Percentiles rank a stretch among this genome's conserved stretches.
These are phyloP conservation scores for Brachionus manjavacas DNA, from an alignment of 1,140 invertebrate species.

Conservation along the genomic window DNA sequence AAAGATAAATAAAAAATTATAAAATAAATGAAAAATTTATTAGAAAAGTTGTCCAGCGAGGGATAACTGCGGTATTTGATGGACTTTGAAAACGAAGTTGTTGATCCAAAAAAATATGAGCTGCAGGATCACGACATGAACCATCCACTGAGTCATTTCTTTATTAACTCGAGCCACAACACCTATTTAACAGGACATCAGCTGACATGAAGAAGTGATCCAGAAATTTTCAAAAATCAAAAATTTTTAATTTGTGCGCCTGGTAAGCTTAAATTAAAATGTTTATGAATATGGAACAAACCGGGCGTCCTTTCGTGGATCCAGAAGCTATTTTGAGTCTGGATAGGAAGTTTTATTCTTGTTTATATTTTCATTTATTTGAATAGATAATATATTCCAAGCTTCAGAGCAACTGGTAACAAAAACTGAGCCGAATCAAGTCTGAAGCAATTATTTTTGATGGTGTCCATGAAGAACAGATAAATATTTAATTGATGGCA, in stretches of 20 bases:
- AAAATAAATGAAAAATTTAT: not conserved
- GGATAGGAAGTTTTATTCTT: too few species aligned
- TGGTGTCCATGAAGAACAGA: not conserved
- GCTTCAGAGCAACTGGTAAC: not conserved
- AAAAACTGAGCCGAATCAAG: not conserved
- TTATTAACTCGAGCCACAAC: conserved; percentile 69
- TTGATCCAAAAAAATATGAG: conserved; percentile 79
- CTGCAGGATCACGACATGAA: conserved; percentile 84
- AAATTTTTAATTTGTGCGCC: not conserved
- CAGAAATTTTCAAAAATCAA: conserved; percentile 81
- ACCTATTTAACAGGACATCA: conserved; percentile 69
- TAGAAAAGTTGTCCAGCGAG: conserved; percentile 58
- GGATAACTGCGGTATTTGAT: conserved; percentile 89
- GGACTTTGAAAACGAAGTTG: conserved; percentile 88
- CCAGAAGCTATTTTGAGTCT: not conserved
- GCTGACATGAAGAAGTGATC: conserved; percentile 85
- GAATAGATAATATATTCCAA: not conserved
- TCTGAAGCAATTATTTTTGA: not conserved
- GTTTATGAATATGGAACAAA: not conserved
- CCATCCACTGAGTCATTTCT: conserved; percentile 89
- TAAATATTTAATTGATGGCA: not conserved
- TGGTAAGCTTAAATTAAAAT: not conserved
- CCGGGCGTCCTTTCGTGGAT: not conserved
- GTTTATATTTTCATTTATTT: not conserved
- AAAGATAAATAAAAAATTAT: too few species aligned